A percentile compares a stretch with the other conserved stretches of the same genome.
Evolutionary conservation across 2,888 invertebrate genomes (phyloP).

Genomic region (Epicampocera succincta): DNA sequence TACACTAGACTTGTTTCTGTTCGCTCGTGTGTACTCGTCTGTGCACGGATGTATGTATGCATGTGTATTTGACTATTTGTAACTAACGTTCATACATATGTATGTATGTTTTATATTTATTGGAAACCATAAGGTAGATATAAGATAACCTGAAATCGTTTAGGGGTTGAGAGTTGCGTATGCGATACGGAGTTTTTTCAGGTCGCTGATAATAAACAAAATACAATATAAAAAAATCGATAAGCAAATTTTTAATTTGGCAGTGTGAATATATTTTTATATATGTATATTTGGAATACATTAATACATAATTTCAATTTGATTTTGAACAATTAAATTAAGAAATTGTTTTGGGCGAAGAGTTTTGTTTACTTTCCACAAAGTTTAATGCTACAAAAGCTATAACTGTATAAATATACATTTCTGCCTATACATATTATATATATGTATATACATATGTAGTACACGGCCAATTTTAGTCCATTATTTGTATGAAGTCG

Average conservation of each 20-base stretch:
- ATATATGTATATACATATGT: too few relatives aligned
- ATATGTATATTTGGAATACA: too few relatives aligned
- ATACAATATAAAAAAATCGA: neutral
- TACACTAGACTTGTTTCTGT: constrained; percentile 2
- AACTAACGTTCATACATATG: neutral
- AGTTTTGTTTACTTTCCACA: too few relatives aligned
- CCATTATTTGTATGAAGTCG: too few relatives aligned
- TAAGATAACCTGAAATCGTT: constrained; percentile 25
- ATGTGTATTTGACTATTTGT: neutral
- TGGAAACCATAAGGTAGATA: constrained; percentile 39
- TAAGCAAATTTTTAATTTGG: neutral
- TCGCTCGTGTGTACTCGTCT: too few relatives aligned
- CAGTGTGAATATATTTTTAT: neutral
- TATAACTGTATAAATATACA: too few relatives aligned
- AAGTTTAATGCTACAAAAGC: too few relatives aligned
- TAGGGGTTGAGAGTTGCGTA: constrained; percentile 23
- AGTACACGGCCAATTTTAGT: too few relatives aligned
- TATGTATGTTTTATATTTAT: neutral
- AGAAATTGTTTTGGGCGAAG: too few relatives aligned
- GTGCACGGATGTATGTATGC: neutral
- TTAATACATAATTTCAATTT: too few relatives aligned
- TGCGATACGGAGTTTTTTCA: neutral
- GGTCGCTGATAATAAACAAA: neutral
- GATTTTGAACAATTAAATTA: too few relatives aligned
- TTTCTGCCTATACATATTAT: too few relatives aligned